These are phyloP conservation scores for Phaethon lepturus DNA, from an alignment of 2,113 vertebrate genomes.

Conservation along the genomic window DNA sequence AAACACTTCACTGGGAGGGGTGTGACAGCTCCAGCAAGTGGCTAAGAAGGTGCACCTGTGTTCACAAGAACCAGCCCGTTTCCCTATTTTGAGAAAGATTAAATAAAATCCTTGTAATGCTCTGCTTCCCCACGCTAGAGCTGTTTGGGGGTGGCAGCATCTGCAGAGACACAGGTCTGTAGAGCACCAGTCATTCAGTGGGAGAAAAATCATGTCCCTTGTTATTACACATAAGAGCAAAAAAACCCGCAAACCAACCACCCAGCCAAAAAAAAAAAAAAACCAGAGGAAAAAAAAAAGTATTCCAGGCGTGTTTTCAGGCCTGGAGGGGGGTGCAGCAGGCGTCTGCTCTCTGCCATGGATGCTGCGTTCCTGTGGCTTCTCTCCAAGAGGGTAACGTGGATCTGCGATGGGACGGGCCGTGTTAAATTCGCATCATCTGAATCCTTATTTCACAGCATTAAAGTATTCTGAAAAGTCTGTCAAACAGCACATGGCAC, in stretches of 20 bases:
- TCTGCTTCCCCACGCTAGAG: accelerated
- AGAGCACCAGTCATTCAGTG: neutral
- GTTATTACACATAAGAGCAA: neutral
- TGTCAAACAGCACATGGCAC: neutral
- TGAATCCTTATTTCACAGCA: neutral
- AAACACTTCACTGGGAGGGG: neutral
- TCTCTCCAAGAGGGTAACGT: accelerated
- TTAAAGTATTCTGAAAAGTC: neutral
- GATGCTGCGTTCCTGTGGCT: neutral
- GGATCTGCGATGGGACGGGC: neutral
- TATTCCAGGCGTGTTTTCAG: neutral
- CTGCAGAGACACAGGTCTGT: neutral
- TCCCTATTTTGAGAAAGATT: neutral
- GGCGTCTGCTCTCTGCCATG: neutral
- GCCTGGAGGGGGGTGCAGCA: neutral
- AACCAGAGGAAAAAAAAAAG: accelerated
- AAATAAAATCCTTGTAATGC: neutral
- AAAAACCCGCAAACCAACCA: neutral
- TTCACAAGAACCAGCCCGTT: neutral
- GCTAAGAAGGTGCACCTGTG: neutral
- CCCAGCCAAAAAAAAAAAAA: neutral
- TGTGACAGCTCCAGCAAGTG: neutral
- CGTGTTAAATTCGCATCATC: accelerated
- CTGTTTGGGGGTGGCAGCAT: neutral
- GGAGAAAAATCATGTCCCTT: neutral